phyloP scores from a whole-genome alignment of 2,888 invertebrate genomes.

The Standfussiana lucernea region DNA sequence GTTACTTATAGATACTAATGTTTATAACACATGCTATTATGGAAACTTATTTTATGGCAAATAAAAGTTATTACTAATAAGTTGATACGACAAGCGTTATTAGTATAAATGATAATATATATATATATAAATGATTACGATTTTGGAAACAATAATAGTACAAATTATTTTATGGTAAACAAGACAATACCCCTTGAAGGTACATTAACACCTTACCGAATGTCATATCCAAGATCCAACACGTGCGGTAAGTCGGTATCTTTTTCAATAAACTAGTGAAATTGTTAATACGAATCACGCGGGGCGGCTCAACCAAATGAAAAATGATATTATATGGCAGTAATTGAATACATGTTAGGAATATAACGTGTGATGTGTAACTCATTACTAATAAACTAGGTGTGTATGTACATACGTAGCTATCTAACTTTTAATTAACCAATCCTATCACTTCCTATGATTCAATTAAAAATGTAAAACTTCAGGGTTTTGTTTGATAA shows the following conservation, averaged over 20 bases:
- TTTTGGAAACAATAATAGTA: too few relatives aligned
- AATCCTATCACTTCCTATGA: not conserved
- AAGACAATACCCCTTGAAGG: too few relatives aligned
- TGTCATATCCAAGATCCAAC: constrained; percentile 14
- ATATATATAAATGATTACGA: too few relatives aligned
- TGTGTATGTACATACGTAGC: not conserved
- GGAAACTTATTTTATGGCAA: too few relatives aligned
- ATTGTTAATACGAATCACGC: constrained; percentile 66
- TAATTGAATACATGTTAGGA: constrained; percentile 78
- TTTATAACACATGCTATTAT: too few relatives aligned
- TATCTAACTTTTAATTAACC: constrained; percentile 51
- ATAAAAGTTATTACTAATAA: too few relatives aligned
- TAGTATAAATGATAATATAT: too few relatives aligned
- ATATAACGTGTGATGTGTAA: constrained; percentile 54
- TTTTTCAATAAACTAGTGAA: constrained; percentile 62
- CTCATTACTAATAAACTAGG: constrained; percentile 17
- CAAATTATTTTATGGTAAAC: too few relatives aligned
- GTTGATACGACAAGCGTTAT: too few relatives aligned
- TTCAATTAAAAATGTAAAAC: not conserved
- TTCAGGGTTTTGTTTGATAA: not conserved
- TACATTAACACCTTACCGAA: constrained; percentile 22
- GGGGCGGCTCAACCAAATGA: constrained; percentile 64
- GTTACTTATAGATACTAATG: too few relatives aligned
- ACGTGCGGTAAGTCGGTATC: constrained; percentile 43
- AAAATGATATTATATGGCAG: constrained; percentile 71